Evolutionary conservation across 2,888 invertebrate genomes (phyloP).

Genomic region (Galeopsomyia nigrocyanea): DNA sequence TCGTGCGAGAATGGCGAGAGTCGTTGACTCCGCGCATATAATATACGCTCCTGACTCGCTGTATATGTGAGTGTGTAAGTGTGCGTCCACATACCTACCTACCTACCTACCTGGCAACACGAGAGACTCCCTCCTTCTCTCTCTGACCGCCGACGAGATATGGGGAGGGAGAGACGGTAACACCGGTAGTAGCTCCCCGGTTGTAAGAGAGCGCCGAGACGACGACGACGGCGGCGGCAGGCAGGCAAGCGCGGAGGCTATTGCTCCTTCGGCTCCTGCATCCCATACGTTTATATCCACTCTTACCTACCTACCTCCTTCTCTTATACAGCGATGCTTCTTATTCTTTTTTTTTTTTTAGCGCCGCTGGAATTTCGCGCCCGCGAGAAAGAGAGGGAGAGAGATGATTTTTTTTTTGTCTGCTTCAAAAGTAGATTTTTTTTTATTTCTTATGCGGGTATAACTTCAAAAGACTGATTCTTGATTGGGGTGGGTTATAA

Average conservation of each 20-base stretch:
- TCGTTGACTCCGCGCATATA: constrained; percentile 42
- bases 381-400: not conserved
- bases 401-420: not conserved
- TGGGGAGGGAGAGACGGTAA: constrained; percentile 33
- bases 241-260: constrained; percentile 37
- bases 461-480: not conserved
- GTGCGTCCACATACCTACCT: constrained; percentile 35
- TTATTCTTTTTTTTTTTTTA: not conserved
- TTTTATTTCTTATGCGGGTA: not conserved
- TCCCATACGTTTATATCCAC: not conserved
- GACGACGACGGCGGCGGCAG: constrained; percentile 17
- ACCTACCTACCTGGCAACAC: constrained; percentile 9
- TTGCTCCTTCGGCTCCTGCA: constrained; percentile 37
- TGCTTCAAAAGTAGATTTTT: not conserved
- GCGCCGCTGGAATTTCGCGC: not conserved
- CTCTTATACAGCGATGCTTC: not conserved
- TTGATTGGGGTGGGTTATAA: too few species aligned
- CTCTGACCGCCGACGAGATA: not conserved
- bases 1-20: constrained; percentile 10
- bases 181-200: constrained; percentile 45
- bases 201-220: constrained; percentile 46
- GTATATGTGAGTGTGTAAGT: not conserved
- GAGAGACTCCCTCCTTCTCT: constrained; percentile 4
- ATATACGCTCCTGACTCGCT: constrained; percentile 32
- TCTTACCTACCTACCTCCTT: constrained; percentile 10